Conservation (phyloP, 2,113 vertebrate genomes). For the Sebastes schlegelii region DNA sequence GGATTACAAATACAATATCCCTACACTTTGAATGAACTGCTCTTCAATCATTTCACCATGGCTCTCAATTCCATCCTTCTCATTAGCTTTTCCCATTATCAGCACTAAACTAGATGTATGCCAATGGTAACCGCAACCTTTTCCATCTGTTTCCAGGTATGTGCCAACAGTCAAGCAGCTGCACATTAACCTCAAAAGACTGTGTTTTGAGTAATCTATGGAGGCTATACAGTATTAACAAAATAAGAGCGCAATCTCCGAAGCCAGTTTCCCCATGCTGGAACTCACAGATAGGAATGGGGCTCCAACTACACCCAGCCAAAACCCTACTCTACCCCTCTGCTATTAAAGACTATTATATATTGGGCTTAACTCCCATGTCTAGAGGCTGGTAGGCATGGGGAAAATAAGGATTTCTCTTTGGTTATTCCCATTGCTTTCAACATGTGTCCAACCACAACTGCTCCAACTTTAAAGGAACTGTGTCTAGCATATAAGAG, state of each 20-base stretch:
- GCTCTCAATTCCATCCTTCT: neutral
- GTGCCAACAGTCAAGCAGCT: constrained; percentile 47
- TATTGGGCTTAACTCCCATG: neutral
- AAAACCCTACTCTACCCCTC: neutral
- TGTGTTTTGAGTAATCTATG: neutral
- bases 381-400: neutral
- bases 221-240: constrained; percentile 1
- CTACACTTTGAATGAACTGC: constrained; percentile 2
- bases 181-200: constrained; percentile 45
- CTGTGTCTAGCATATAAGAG: too few species aligned
- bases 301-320: neutral
- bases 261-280: neutral
- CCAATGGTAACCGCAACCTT: neutral
- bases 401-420: neutral
- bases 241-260: neutral
- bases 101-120: constrained; percentile 1
- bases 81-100: neutral
- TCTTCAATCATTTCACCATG: neutral
- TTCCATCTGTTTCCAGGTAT: constrained; percentile 42
- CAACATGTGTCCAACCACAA: neutral
- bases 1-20: constrained; percentile 26
- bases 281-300: neutral
- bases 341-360: neutral
- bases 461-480: neutral
- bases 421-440: neutral